Evolutionary conservation across 2,113 vertebrate genomes (phyloP).

Genomic region (Tamias sibiricus): DNA sequence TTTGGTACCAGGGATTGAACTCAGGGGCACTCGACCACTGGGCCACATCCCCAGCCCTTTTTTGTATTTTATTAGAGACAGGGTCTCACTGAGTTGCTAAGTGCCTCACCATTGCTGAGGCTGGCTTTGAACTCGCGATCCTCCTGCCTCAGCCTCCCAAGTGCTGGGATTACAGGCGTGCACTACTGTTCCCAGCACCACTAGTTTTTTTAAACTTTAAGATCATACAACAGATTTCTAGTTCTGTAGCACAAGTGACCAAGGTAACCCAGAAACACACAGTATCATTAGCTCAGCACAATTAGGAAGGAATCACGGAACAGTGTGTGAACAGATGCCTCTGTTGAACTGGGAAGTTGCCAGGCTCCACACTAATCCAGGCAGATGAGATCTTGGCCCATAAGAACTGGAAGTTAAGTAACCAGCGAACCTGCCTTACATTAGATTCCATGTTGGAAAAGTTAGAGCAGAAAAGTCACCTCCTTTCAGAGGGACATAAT

Average conservation of each 20-base stretch:
- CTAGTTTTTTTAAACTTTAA: slow-evolving; percentile 6
- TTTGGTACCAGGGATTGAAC: too few relatives aligned
- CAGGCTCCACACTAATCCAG: neutral
- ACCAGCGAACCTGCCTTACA: neutral
- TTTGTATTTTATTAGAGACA: too few relatives aligned
- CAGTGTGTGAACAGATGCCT: neutral
- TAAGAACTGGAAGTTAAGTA: neutral
- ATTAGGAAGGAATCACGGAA: neutral
- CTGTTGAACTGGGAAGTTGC: neutral
- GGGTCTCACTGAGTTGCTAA: too few relatives aligned
- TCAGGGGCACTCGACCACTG: too few relatives aligned
- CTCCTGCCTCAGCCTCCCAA: too few relatives aligned
- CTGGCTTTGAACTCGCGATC: too few relatives aligned
- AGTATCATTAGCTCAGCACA: neutral
- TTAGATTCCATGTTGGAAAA: neutral
- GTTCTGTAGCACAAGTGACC: neutral
- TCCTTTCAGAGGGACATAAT: neutral
- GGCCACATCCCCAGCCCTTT: too few relatives aligned
- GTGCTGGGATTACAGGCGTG: too few relatives aligned
- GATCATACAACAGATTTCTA: neutral
- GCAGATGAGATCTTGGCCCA: neutral
- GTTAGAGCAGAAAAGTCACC: neutral
- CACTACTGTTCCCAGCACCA: too few relatives aligned
- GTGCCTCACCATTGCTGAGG: too few relatives aligned
- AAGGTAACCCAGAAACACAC: neutral